Evolutionary conservation across 2,113 vertebrate genomes (phyloP), one percentile per base, ranked within the genome.

Genomic region (Lepus timidus): DNA sequence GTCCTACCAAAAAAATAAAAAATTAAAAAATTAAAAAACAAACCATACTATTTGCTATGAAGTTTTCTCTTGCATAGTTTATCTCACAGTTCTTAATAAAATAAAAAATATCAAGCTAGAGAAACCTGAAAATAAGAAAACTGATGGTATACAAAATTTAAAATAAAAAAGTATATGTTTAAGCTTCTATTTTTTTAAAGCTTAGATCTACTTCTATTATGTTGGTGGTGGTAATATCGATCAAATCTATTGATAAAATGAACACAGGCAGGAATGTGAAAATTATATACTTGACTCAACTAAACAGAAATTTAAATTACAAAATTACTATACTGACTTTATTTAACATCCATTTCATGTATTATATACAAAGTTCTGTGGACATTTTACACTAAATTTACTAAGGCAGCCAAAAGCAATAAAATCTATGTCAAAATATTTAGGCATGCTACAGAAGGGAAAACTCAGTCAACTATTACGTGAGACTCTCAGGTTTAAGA

Each of bases 391-490:
- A 87, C 89, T 92, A 62, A 96, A 85, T 96, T 94, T 94, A 91
- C 33, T 44, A 83, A 91, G 19, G 2, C 14, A 90, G 92, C 90
- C 84, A 95, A 87, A 94, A 90, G 78, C 75, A 96, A 89, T 95
- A 97, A 96, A 97, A 96, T 88, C 51, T 11, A 74, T 90, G 97
- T 58, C 91, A 94, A 95, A 97, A 97, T 95, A 89, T 95, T 92
- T 94, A 96, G 83, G 61, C 89, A 88, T 89, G 85, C 87, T 74
- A 65, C n/a, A 75, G 44, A 61, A 14, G 88, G 64, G 85, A 93
- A 62, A 95, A 96, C 88, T 93, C 90, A 58, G 55, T 96, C 49
- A 95, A 91, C 79, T 90, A 81, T 96, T 92, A 94, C 88, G 95
- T 90, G 92, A 96, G n/a, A 79, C 65, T 88, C 85, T 87, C 73